Conservation (phyloP, 2,797 vertebrate genomes). For the Heteromormyrus szaboi region DNA sequence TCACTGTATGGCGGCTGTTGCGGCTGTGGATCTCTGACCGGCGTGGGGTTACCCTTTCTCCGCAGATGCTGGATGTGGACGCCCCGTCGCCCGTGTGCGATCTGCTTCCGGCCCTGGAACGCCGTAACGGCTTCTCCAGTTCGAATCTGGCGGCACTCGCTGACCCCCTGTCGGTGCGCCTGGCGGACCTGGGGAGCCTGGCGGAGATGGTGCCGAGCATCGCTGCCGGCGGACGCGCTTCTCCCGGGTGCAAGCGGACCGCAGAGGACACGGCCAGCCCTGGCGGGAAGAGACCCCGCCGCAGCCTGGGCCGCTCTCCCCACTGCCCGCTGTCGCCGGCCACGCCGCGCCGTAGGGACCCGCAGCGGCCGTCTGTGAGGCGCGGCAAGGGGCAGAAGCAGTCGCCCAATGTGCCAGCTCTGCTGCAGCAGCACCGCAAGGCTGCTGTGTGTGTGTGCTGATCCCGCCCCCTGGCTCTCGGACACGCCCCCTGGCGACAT, state of each 20-base stretch:
- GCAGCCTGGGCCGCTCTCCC: slow-evolving; percentile 42
- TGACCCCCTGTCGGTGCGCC: slow-evolving; percentile 34
- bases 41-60: background rate
- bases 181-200: slow-evolving; percentile 27
- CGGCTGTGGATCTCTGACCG: background rate
- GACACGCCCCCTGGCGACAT: background rate
- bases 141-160: slow-evolving; percentile 40
- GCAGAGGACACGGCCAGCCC: slow-evolving; percentile 68
- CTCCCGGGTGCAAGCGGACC: slow-evolving; percentile 65
- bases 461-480: slow-evolving; percentile 26
- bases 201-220: slow-evolving; percentile 3
- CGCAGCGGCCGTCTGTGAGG: slow-evolving; percentile 52
- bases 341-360: slow-evolving; percentile 54
- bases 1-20: background rate
- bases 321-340: slow-evolving; percentile 44
- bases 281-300: slow-evolving; percentile 59
- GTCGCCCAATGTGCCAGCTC: slow-evolving; percentile 53
- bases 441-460: slow-evolving; percentile 83
- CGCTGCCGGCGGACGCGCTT: slow-evolving; percentile 28
- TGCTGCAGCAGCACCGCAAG: slow-evolving; percentile 80
- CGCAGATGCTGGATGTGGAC: slow-evolving; percentile 44
- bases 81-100: slow-evolving; percentile 44
- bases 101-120: slow-evolving; percentile 47
- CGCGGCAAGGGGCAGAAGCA: slow-evolving; percentile 79
- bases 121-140: slow-evolving; percentile 47